These are phyloP conservation scores for Drosophila subpulchrella DNA, from an alignment of 1,140 invertebrate species.

Conservation along the genomic window DNA sequence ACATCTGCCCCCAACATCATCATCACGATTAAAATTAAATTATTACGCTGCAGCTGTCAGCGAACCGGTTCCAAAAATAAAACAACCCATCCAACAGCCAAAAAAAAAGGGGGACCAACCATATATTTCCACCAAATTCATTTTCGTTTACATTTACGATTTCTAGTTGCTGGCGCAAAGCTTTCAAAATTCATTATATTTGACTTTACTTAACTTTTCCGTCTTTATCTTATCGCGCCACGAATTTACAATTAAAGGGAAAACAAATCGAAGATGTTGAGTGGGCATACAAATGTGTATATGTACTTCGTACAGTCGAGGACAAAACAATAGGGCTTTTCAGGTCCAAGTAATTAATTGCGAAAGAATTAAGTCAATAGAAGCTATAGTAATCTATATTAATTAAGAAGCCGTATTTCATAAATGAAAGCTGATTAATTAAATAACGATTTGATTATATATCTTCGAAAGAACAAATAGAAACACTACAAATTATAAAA, in stretches of 20 bases:
- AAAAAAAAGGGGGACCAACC: slow-evolving; percentile 7
- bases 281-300: slow-evolving; percentile 1
- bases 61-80: slow-evolving; percentile 71
- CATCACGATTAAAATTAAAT: slow-evolving; percentile 30
- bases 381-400: too few relatives aligned
- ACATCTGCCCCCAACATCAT: slow-evolving; percentile 40
- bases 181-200: slow-evolving; percentile 41
- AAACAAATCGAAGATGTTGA: slow-evolving; percentile 47
- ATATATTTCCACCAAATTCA: slow-evolving; percentile 30
- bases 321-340: neutral
- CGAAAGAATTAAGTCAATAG: neutral
- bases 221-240: slow-evolving; percentile 63
- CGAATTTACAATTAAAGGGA: slow-evolving; percentile 49
- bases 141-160: slow-evolving; percentile 57
- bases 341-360: neutral
- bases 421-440: neutral
- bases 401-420: too few relatives aligned
- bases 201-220: slow-evolving; percentile 27
- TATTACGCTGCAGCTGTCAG: slow-evolving; percentile 63
- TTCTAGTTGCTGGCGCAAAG: slow-evolving; percentile 24
- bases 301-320: neutral
- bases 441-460: neutral
- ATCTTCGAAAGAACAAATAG: neutral
- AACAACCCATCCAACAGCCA: slow-evolving; percentile 21
- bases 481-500: neutral